These are phyloP conservation scores for Miltochrista miniata DNA, from an alignment of 2,888 invertebrate genomes.

Conservation along the genomic window DNA sequence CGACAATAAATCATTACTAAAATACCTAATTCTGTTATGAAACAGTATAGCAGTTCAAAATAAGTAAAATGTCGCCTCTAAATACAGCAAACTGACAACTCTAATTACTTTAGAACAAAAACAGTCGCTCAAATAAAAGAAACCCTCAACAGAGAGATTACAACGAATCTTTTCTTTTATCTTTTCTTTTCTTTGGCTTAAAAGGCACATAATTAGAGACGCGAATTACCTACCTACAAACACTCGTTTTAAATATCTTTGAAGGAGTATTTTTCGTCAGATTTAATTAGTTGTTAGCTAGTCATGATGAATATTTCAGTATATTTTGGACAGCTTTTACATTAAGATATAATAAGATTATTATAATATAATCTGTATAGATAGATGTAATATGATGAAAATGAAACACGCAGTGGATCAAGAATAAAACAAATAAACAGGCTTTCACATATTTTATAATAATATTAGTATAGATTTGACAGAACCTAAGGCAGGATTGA, in stretches of 20 bases:
- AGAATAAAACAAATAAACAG: too few species aligned
- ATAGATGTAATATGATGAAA: too few species aligned
- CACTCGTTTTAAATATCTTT: conserved; percentile 20
- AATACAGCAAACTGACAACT: neutral
- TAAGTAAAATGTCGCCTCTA: neutral
- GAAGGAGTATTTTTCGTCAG: conserved; percentile 4
- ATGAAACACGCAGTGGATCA: too few species aligned
- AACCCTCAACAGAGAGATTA: conserved; percentile 7
- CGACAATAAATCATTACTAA: too few species aligned
- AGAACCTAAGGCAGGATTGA: too few species aligned
- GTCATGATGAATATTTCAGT: too few species aligned
- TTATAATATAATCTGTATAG: too few species aligned
- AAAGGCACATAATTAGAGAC: conserved; percentile 26
- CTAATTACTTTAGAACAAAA: conserved; percentile 2
- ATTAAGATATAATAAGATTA: too few species aligned
- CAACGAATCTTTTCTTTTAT: neutral
- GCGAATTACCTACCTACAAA: conserved; percentile 18
- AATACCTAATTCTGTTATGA: too few species aligned
- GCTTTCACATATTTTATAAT: too few species aligned
- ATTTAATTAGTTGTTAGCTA: neutral
- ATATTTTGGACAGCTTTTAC: too few species aligned
- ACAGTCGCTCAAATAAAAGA: neutral
- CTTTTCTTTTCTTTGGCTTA: conserved; percentile 11
- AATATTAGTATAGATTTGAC: too few species aligned
- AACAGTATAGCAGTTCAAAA: neutral